Percentiles rank a stretch among this genome's conserved stretches.
These are phyloP conservation scores for Nothocercus nigrocapillus DNA, from an alignment of 2,113 vertebrate species.

Conservation along the genomic window DNA sequence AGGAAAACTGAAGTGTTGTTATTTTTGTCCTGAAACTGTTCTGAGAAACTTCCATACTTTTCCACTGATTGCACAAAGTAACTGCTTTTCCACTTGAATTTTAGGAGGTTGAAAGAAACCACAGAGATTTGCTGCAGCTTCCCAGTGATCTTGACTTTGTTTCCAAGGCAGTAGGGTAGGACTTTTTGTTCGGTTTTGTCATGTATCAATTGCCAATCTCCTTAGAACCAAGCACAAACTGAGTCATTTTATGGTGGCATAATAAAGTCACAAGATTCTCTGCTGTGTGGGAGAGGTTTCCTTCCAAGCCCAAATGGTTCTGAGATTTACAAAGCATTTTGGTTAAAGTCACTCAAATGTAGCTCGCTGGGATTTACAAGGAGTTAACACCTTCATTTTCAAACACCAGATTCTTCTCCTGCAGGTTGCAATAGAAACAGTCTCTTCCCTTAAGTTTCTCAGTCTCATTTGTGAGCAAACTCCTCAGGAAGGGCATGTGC, in stretches of 20 bases:
- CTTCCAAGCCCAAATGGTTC: not conserved
- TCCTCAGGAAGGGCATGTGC: not conserved
- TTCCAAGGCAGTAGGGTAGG: constrained; percentile 90
- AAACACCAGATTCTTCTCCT: not conserved
- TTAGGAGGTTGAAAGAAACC: constrained; percentile 87
- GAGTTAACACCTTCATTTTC: not conserved
- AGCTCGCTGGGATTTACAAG: not conserved
- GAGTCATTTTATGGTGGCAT: constrained; percentile 38
- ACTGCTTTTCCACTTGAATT: constrained; percentile 7
- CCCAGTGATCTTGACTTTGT: constrained; percentile 87
- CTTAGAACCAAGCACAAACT: not conserved
- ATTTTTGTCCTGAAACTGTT: not conserved
- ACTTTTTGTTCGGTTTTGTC: constrained; percentile 19
- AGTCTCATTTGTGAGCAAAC: not conserved
- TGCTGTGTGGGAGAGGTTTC: not conserved
- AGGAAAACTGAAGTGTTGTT: not conserved
- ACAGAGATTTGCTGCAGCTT: constrained; percentile 87
- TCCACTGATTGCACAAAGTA: not conserved
- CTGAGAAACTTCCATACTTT: not conserved
- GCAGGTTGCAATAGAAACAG: not conserved
- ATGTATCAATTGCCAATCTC: constrained; percentile 8
- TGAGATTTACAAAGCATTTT: not conserved
- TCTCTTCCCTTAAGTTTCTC: not conserved
- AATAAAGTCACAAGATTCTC: constrained; percentile 14
- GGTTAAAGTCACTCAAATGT: not conserved